Evolutionary conservation across 35 echinoderm and acorn worm species (phyloP), one percentile per base, ranked within the genome.

Genomic region (Holothuria glaberrima): DNA sequence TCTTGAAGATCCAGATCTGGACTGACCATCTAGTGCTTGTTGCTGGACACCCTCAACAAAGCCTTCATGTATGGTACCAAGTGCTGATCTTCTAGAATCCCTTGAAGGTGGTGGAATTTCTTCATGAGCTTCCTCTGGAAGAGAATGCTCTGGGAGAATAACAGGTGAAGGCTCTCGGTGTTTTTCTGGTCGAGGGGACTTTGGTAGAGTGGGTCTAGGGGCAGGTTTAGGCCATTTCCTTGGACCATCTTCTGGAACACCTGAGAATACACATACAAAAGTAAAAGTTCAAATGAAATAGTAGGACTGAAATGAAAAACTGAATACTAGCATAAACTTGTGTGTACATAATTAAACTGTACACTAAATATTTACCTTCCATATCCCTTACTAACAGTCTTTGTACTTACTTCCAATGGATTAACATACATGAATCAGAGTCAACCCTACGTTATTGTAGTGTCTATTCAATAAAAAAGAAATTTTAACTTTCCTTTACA

Each of bases 221-320:
- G 77, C 34, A 6, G 89, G 90, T 75, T 92, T 90, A 20, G 89
- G 77, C 90, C 85, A 92, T 58, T 89, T 95, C 38, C 86, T 89
- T 65, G 76, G 60, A 28, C 81, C 88, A 88, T 92, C 75, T 72
- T 92, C 94, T 75, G 90, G 90, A 58, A 86, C 76, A 61, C 89
- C 94, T 95, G 67, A 46, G 81, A 54, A 19, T 9, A 34, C 22
- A 57, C n/a, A n/a, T n/a, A 41, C 7, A 2, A 41, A 7, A 41
- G 36, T 41, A 41, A 41, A 7, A 41, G 36, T n/a, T n/a, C n/a
- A n/a, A n/a, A n/a, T n/a, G n/a, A n/a, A n/a, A n/a, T n/a, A n/a
- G n/a, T n/a, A n/a, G n/a, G n/a, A n/a, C n/a, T n/a, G n/a, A n/a
- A n/a, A n/a, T n/a, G n/a, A n/a, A n/a, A n/a, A n/a, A n/a, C n/a